A percentile compares a stretch with the other conserved stretches of the same genome.
Evolutionary conservation across 1,140 invertebrate genomes (phyloP).

Genomic region (Bradysia coprophila): DNA sequence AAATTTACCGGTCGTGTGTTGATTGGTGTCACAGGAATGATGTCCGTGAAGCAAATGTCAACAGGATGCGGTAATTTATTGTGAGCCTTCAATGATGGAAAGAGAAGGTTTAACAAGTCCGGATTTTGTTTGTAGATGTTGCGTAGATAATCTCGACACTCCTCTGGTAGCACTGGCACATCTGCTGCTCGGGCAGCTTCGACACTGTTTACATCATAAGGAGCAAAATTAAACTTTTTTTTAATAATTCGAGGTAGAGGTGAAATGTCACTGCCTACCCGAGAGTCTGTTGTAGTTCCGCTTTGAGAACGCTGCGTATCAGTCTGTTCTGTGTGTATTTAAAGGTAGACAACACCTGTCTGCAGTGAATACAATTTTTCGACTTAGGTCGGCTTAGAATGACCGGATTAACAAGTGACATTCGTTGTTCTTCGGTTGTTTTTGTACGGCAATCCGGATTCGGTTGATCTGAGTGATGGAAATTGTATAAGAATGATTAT

Average conservation of each 20-base stretch:
- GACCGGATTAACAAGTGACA: constrained; percentile 34
- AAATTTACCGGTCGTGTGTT: constrained; percentile 66
- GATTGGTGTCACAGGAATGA: constrained; percentile 70
- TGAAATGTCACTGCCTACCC: background rate
- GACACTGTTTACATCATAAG: background rate
- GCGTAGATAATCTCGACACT: constrained; percentile 48
- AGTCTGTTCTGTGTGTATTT: constrained; percentile 37
- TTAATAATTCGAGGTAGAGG: background rate
- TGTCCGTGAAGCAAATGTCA: constrained; percentile 77
- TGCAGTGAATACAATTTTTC: constrained; percentile 44
- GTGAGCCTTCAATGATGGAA: constrained; percentile 44
- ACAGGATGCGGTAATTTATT: constrained; percentile 39
- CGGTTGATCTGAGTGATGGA: too few relatives aligned
- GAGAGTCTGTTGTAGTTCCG: constrained; percentile 12
- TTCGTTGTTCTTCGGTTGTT: constrained; percentile 39
- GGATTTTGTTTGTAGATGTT: constrained; percentile 60
- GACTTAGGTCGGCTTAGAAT: constrained; percentile 22
- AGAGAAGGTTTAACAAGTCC: constrained; percentile 44
- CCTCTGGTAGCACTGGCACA: constrained; percentile 30
- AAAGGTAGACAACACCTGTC: constrained; percentile 34
- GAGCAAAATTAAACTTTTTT: background rate
- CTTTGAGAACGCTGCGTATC: constrained; percentile 28
- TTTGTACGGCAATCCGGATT: constrained; percentile 21
- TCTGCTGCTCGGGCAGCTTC: constrained; percentile 3
- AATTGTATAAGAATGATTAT: too few relatives aligned